Evolutionary conservation across 1,140 invertebrate species (phyloP), one percentile per base, ranked within the genome.

Genomic region (Drosophila subpulchrella): DNA sequence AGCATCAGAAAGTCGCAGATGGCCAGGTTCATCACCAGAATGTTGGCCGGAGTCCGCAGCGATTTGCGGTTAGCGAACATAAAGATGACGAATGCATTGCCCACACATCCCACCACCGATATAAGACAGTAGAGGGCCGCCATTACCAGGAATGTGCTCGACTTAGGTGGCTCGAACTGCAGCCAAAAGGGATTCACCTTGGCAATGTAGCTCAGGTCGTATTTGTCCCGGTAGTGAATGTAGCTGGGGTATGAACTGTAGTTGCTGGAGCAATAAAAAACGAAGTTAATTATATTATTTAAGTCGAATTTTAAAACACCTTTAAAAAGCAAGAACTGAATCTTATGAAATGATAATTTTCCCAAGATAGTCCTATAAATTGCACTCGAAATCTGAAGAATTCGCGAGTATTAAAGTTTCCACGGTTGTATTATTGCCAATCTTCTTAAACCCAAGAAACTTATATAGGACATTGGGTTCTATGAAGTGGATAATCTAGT

Each of bases 11-110:
- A 94, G 92, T 97, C 96, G 80, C 95, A 96, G 15, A 96, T 91
- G 12, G 96, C 96, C 73, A 97, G 93, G 91, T 97, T 97, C 46
- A 96, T 93, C 13, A 97, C 94, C 15, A 97, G 92, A 75, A 95
- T 95, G 81, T 97, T 97, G 2, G 96, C 95, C 11, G 96, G 95
- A 4, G 96, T 97, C 39, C 95, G 93, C 39, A 97, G 92, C 0
- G 94, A 94, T 77, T 95, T 94, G 66, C 95, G 95, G 80, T 96
- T 95, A 15, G 77, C 66, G n/a, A 89, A 89, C 84, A 89, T 89
- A 13, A 89, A 94, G 47, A 96, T 93, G 15, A 96, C 95, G 11
- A 95, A 91, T 2, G 93, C 89, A 82, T 96, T 96, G 11, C 95
- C 95, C 84, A 93, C 93, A 38, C 94, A 92, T 6, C 95, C 95